These are phyloP conservation scores for Scaptomyza flava DNA, from an alignment of 2,888 invertebrate genomes.

Conservation along the genomic window DNA sequence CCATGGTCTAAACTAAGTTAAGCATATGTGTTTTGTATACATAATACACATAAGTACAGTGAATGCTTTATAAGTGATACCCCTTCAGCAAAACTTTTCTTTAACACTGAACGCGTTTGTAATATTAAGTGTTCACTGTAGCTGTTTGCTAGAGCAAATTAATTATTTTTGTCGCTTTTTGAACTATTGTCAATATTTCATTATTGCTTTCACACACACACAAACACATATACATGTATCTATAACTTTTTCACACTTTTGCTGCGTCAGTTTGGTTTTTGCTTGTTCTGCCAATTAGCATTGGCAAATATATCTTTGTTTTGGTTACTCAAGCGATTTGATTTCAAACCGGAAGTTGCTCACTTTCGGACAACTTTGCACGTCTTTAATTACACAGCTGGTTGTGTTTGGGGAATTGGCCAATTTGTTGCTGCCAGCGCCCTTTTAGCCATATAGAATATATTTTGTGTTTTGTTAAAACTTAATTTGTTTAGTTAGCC, in stretches of 20 bases:
- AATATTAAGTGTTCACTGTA: not conserved
- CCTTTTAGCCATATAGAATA: slow-evolving; percentile 34
- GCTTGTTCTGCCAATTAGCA: slow-evolving; percentile 72
- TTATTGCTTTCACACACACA: slow-evolving; percentile 62
- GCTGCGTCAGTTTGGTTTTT: slow-evolving; percentile 15
- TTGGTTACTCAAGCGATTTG: slow-evolving; percentile 52
- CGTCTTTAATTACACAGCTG: slow-evolving; percentile 52
- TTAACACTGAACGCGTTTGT: not conserved
- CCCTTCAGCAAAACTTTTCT: not conserved
- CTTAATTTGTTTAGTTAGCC: slow-evolving; percentile 26
- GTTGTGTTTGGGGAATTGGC: slow-evolving; percentile 19
- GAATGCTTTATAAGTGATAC: not conserved
- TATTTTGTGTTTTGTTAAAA: slow-evolving; percentile 38
- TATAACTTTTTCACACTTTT: slow-evolving; percentile 45
- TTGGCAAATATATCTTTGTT: slow-evolving; percentile 44
- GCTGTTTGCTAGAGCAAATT: not conserved
- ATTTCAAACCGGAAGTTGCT: slow-evolving; percentile 64
- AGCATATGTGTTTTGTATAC: not conserved
- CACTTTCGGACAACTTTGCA: slow-evolving; percentile 66
- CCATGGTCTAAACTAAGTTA: slow-evolving; percentile 30
- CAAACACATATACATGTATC: slow-evolving; percentile 43
- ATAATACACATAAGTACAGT: slow-evolving; percentile 7
- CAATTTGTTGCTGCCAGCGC: slow-evolving; percentile 31
- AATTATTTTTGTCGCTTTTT: slow-evolving; percentile 29
- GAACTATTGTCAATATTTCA: slow-evolving; percentile 67